These are phyloP conservation scores for Coecobrya sp. DNA, from an alignment of 2,888 invertebrate genomes.

Conservation along the genomic window DNA sequence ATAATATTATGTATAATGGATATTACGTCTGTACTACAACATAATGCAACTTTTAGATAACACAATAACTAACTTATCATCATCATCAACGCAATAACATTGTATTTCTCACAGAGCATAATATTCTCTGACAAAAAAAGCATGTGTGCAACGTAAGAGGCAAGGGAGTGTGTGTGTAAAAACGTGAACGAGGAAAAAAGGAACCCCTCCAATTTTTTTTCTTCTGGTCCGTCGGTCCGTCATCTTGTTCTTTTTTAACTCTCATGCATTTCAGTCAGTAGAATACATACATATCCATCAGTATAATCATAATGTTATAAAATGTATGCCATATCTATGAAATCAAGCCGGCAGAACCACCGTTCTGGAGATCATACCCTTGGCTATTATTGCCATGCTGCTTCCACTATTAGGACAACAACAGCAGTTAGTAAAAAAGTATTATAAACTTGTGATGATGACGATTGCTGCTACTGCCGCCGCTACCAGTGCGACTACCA, in stretches of 20 bases:
- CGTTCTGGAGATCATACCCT: slow-evolving; percentile 45
- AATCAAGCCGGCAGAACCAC: background rate
- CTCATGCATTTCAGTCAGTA: background rate
- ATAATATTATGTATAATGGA: slow-evolving; percentile 35
- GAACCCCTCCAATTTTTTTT: slow-evolving; percentile 58
- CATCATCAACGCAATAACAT: background rate
- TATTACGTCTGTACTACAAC: slow-evolving; percentile 1
- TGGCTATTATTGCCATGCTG: background rate
- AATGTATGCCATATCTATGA: no score
- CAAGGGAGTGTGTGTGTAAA: background rate
- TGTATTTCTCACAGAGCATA: slow-evolving; percentile 1
- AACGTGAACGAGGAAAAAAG: slow-evolving; percentile 65
- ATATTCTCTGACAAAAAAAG: slow-evolving; percentile 16
- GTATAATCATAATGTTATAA: background rate
- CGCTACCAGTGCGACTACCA: background rate
- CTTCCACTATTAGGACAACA: background rate
- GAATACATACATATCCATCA: background rate
- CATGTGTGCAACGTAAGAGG: background rate
- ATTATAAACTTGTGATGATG: slow-evolving; percentile 23
- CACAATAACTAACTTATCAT: slow-evolving; percentile 36
- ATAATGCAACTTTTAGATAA: slow-evolving; percentile 28
- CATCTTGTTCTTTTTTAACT: slow-evolving; percentile 9
- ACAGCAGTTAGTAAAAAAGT: slow-evolving; percentile 15
- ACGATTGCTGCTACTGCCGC: slow-evolving; percentile 5
- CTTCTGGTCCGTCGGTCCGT: background rate